Evolutionary conservation across 2,797 vertebrate species (phyloP).

Genomic region (Okamejei kenojei): DNA sequence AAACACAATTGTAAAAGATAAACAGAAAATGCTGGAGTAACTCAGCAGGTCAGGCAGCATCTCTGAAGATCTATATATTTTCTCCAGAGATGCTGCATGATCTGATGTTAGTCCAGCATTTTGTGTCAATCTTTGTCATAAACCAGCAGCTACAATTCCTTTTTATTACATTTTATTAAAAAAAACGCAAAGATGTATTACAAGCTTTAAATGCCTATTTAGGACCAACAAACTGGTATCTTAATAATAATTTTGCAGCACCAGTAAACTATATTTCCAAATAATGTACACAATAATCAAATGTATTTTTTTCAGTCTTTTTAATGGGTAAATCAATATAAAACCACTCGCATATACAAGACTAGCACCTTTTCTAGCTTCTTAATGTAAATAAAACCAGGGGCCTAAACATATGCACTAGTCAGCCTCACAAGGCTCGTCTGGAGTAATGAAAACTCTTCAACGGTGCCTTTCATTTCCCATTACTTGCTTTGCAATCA

Average conservation of each 20-base stretch:
- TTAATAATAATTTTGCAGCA: neutral
- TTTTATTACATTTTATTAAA: too few relatives aligned
- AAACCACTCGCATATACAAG: neutral
- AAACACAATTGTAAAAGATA: neutral
- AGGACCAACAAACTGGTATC: neutral
- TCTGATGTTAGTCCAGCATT: too few relatives aligned
- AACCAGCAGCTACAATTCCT: too few relatives aligned
- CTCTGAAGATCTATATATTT: too few relatives aligned
- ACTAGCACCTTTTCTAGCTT: neutral
- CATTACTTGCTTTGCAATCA: slow-evolving; percentile 4
- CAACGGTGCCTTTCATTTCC: neutral
- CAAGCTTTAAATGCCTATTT: neutral
- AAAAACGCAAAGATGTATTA: neutral
- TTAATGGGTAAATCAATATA: neutral
- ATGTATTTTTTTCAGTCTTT: neutral
- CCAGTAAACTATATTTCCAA: neutral
- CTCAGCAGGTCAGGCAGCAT: too few relatives aligned
- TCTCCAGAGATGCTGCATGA: too few relatives aligned
- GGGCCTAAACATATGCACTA: neutral
- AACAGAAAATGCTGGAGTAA: too few relatives aligned
- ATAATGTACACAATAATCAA: neutral
- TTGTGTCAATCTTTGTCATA: too few relatives aligned
- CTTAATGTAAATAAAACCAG: slow-evolving; percentile 21
- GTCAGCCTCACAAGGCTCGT: neutral
- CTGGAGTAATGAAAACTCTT: slow-evolving; percentile 9